These are phyloP conservation scores for Proisotoma minuta DNA, from an alignment of 2,888 invertebrate genomes.

Conservation along the genomic window DNA sequence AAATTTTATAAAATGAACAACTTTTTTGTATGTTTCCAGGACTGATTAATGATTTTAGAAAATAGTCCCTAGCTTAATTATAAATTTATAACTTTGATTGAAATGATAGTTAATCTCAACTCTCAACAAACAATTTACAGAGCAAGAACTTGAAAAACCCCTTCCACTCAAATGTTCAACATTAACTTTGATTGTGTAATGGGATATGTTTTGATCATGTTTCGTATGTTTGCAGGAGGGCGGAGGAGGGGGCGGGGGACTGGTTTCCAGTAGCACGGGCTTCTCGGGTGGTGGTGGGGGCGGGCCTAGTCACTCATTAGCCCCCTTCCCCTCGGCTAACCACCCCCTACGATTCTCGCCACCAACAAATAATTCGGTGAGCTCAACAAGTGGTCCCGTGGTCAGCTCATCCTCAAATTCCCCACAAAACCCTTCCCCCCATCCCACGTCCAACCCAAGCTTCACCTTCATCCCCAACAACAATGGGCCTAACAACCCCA, in stretches of 20 bases:
- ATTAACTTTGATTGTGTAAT: too few species aligned
- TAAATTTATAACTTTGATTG: too few species aligned
- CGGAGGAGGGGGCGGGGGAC: conserved; percentile 27
- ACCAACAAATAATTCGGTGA: background rate
- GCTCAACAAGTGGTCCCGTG: conserved; percentile 3
- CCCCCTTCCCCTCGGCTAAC: background rate
- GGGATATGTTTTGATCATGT: background rate
- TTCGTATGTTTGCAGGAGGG: conserved; percentile 9
- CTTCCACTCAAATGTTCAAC: background rate
- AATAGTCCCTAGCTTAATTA: too few species aligned
- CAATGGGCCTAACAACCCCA: conserved; percentile 22
- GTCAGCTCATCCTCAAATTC: conserved; percentile 20
- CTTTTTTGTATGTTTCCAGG: too few species aligned
- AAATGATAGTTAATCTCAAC: too few species aligned
- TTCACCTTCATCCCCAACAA: conserved; percentile 5
- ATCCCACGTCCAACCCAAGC: background rate
- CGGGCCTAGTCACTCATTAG: background rate
- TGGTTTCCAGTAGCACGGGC: conserved; percentile 33
- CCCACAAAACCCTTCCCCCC: background rate
- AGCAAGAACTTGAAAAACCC: too few species aligned
- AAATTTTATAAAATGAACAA: too few species aligned
- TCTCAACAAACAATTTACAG: too few species aligned
- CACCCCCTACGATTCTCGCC: background rate
- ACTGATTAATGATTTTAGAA: too few species aligned
- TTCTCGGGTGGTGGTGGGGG: conserved; percentile 19